Conservation (phyloP, 2,888 invertebrate genomes). For the Imbricaverruca yamaguchii region DNA sequence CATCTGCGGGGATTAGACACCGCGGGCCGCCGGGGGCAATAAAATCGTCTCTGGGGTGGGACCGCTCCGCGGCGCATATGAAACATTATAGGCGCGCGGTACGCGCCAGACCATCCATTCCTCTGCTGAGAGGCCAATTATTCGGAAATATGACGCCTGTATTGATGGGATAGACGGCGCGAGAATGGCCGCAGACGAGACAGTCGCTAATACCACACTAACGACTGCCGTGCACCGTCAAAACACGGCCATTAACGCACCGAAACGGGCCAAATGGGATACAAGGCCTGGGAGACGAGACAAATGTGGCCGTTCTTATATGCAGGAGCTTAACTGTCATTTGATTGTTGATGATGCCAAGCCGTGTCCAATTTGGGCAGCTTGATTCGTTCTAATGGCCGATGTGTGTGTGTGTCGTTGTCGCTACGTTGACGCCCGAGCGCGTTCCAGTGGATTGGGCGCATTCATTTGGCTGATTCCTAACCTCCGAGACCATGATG, state of each 20-base stretch:
- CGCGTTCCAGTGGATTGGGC: too few species aligned
- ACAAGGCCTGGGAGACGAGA: background rate
- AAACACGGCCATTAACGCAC: background rate
- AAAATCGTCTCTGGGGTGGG: background rate
- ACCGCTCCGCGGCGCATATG: background rate
- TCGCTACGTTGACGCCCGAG: too few species aligned
- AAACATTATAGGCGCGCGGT: background rate
- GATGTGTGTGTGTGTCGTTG: too few species aligned
- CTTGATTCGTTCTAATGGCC: background rate
- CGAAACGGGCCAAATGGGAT: background rate
- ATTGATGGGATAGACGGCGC: slow-evolving; percentile 1
- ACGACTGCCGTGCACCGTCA: background rate
- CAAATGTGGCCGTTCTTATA: background rate
- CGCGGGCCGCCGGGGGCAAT: background rate
- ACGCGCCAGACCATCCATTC: background rate
- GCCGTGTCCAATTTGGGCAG: background rate
- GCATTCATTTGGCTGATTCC: too few species aligned
- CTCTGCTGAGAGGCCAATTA: slow-evolving; percentile 11
- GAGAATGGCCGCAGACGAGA: background rate
- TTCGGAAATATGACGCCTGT: slow-evolving; percentile 13
- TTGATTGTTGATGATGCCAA: background rate
- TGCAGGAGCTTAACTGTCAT: background rate
- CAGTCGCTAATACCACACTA: background rate
- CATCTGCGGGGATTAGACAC: slow-evolving; percentile 8
- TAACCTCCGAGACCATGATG: too few species aligned